Evolutionary conservation across 2,888 invertebrate genomes (phyloP).

Genomic region (Pemphredon lugubris): DNA sequence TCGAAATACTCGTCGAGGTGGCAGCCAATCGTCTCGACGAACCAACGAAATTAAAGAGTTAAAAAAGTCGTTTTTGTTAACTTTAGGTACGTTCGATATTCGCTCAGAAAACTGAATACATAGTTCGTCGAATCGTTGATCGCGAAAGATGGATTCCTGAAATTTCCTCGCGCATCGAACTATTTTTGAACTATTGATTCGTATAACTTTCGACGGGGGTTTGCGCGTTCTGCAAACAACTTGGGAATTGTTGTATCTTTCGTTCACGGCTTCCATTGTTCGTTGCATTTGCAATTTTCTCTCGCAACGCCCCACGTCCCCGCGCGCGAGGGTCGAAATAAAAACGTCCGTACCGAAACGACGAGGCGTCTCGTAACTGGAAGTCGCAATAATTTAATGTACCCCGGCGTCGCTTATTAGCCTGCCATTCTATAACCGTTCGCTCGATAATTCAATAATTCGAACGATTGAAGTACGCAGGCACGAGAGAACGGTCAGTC

Average conservation of each 20-base stretch:
- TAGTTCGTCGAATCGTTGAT: no score
- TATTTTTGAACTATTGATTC: no score
- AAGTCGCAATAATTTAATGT: not conserved
- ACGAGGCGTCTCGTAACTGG: no score
- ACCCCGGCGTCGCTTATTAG: not conserved
- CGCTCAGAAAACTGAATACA: no score
- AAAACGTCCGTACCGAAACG: not conserved
- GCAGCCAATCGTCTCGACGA: not conserved
- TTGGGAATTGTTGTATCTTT: conserved; percentile 23
- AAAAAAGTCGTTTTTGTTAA: no score
- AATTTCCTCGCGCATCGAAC: no score
- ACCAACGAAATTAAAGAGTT: no score
- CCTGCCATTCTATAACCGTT: not conserved
- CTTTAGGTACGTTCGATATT: no score
- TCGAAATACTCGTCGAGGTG: not conserved
- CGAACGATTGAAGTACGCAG: conserved; percentile 20
- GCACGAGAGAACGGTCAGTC: conserved; percentile 15
- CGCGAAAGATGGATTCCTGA: no score
- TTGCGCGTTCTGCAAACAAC: conserved; percentile 34
- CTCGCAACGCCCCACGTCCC: not conserved
- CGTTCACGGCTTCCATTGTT: conserved; percentile 29
- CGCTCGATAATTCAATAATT: conserved; percentile 27
- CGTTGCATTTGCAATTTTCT: conserved; percentile 19
- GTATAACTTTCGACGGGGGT: conserved; percentile 35
- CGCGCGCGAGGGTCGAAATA: conserved; percentile 1